These are phyloP conservation scores for Cyanoramphus novaezelandiae DNA, from an alignment of 2,113 vertebrate species.

Conservation along the genomic window DNA sequence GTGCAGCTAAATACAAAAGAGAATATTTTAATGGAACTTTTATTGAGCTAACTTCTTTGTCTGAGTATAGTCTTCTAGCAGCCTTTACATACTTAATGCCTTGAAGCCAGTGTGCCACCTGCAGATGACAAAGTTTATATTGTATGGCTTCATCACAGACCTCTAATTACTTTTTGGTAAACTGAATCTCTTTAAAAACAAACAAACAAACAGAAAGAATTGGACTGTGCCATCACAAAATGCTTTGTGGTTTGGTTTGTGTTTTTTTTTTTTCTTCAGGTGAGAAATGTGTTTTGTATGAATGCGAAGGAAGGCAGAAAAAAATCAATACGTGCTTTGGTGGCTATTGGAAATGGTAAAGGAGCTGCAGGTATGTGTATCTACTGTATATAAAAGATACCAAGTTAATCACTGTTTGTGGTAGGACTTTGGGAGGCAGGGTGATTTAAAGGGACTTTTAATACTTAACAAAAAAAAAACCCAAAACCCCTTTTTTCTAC, in stretches of 20 bases:
- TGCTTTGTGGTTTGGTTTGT: neutral
- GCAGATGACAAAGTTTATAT: neutral
- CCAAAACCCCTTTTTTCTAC: neutral
- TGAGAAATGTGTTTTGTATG: constrained; percentile 94
- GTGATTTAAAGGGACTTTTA: neutral
- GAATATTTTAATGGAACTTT: neutral
- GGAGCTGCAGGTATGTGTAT: constrained; percentile 85
- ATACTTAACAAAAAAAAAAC: neutral
- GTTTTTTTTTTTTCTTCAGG: constrained; percentile 68
- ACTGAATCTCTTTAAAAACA: neutral
- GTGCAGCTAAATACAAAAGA: neutral
- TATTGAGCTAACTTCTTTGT: neutral
- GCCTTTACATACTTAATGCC: neutral
- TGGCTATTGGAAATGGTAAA: constrained; percentile 89
- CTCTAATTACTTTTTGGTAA: neutral
- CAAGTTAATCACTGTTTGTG: neutral
- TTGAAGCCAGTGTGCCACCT: neutral
- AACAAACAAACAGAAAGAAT: neutral
- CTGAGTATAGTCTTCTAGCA: neutral
- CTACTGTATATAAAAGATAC: neutral
- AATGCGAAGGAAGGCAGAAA: constrained; percentile 94
- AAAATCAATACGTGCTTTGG: constrained; percentile 86
- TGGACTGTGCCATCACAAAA: neutral
- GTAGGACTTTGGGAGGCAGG: too few relatives aligned
- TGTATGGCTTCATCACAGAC: neutral